Percentiles rank a stretch among this genome's conserved stretches.
Evolutionary conservation across 2,797 vertebrate genomes (phyloP).

Genomic region (Leucoraja ocellata): DNA sequence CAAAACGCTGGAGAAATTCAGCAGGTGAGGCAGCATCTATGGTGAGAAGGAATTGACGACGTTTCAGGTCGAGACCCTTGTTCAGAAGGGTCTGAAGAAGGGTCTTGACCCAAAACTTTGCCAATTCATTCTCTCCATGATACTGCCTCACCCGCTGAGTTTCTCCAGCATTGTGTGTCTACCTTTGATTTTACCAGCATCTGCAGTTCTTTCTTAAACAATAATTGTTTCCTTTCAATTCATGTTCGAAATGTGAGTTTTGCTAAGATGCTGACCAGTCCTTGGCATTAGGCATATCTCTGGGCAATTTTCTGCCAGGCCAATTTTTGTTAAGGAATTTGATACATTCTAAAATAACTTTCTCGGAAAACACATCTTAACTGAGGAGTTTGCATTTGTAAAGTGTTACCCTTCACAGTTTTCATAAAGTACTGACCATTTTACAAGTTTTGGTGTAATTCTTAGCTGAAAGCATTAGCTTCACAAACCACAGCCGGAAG

Average conservation of each 20-base stretch:
- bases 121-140: no score
- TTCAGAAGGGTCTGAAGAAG: no score
- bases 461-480: constrained; percentile 40
- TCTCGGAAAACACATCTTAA: constrained; percentile 53
- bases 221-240: neutral
- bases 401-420: neutral
- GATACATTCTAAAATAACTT: constrained; percentile 45
- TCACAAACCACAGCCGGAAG: constrained; percentile 58
- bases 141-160: no score
- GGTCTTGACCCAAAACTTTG: no score
- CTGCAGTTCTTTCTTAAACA: no score
- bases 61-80: no score
- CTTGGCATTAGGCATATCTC: neutral
- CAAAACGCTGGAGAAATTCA: no score
- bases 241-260: neutral
- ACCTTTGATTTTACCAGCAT: no score
- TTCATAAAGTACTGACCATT: neutral
- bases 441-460: neutral
- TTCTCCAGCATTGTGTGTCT: no score
- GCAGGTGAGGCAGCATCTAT: no score
- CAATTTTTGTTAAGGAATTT: neutral
- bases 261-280: neutral
- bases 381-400: neutral
- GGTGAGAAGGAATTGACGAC: no score
- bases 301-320: neutral